Conservation (phyloP, 2,888 invertebrate species). For the Brachyopa scutellaris region DNA sequence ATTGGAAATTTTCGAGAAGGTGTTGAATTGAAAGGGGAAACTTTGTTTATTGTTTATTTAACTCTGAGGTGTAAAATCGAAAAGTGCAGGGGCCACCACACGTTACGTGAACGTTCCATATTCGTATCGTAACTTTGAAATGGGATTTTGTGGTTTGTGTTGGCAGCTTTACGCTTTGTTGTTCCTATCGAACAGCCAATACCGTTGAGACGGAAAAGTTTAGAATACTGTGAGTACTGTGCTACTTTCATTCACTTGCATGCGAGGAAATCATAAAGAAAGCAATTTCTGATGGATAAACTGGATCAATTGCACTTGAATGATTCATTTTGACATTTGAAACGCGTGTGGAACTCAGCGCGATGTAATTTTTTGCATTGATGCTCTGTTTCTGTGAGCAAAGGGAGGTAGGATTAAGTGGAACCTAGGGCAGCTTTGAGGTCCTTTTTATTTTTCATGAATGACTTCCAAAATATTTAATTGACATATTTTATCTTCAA, state of each 20-base stretch:
- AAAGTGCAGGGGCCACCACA: not conserved
- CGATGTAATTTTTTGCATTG: no score
- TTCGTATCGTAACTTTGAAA: conserved; percentile 53
- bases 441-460: no score
- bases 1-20: conserved; percentile 65
- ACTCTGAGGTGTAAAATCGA: not conserved
- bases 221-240: not conserved
- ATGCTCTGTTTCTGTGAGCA: no score
- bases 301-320: no score
- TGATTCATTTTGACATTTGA: no score
- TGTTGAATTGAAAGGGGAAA: conserved; percentile 38
- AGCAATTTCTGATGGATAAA: no score
- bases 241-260: conserved; percentile 15
- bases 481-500: no score
- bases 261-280: not conserved
- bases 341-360: no score
- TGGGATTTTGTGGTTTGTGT: conserved; percentile 60
- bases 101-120: conserved; percentile 15
- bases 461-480: no score
- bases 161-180: conserved; percentile 48
- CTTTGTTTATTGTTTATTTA: conserved; percentile 47
- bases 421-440: no score
- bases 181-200: conserved; percentile 17
- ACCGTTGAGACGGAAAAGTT: conserved; percentile 31
- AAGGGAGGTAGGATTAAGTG: no score